Conservation (phyloP, 2,113 vertebrate species). For the Motacilla tschutschensis region DNA sequence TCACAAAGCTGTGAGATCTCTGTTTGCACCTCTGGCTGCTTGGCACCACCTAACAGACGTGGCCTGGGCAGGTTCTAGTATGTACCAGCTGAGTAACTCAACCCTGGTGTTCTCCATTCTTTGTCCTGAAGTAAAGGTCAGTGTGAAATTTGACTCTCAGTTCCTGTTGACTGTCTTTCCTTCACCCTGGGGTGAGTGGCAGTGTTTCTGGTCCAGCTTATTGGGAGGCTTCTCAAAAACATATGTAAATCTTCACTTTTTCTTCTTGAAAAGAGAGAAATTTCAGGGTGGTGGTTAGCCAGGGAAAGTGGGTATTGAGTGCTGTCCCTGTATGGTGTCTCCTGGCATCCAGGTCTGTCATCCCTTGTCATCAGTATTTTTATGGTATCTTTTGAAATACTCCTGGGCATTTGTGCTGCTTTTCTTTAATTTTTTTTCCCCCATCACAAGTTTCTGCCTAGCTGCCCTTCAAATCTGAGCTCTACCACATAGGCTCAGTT, state of each 20-base stretch:
- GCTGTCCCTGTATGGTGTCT: neutral
- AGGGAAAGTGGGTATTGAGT: neutral
- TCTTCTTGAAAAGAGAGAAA: neutral
- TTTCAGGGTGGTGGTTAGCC: neutral
- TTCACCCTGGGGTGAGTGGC: neutral
- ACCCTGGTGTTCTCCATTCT: neutral
- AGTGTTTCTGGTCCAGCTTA: neutral
- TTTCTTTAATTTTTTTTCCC: neutral
- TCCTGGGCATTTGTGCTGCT: neutral
- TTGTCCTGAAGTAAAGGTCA: neutral
- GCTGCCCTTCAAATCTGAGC: neutral
- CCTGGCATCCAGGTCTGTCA: neutral
- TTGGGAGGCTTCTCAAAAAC: neutral
- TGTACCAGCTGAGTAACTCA: neutral
- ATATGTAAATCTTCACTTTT: neutral
- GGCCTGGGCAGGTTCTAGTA: neutral
- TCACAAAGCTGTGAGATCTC: neutral
- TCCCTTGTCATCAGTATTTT: neutral
- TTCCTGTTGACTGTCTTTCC: neutral
- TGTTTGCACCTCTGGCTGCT: rapidly evolving
- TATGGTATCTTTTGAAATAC: neutral
- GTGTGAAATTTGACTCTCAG: neutral
- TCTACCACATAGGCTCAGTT: neutral
- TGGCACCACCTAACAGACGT: neutral
- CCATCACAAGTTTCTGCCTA: neutral